Base-by-base conservation (phyloP, 2,888 invertebrate genomes). In the Diachrysia chrysitis region DNA sequence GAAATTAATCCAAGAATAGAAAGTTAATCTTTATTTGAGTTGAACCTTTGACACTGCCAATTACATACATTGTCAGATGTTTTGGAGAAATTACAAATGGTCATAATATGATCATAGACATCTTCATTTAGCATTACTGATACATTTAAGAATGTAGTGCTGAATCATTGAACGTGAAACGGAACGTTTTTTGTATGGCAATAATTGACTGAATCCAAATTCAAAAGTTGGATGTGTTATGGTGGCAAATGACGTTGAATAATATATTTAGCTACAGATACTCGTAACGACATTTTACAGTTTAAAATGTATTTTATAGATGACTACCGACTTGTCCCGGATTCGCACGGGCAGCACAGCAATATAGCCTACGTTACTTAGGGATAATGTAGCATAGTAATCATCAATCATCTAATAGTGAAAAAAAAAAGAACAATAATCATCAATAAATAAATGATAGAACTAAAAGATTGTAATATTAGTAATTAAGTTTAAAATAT, bases 31-130 rank as follows among this genome's bases (percentile, higher is more conserved):
- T 58, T 67, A 60, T 42, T 64, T 48, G 63, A 21, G 32, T 51
- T 63, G 63, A 87, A 90, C 90, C 91, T 90, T 74, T 91, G 90
- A 90, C 91, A 82, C 75, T 63, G 67, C 80, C 88, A 91, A 92
- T 91, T 92, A 90, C 76, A 83, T 81, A 82, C 83, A 90, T 91
- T 92, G 90, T 90, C 71, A 64, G 71, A 66, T 81, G 78, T 83
- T n/a, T 83, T 81, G 76, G 76, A 76, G 75, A 83, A 83, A 84
- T 84, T 85, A 85, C 83, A 81, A 83, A 82, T 79, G 69, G 59
- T 65, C 23, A 66, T 58, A 19, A 51, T 51, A 61, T 69, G 72
- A 76, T 71, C 69, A 74, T 68, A 82, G 86, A 87, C 80, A 85
- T 85, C 75, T 88, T 60, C 75, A 84, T 87, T 86, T 79, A 79